Base-by-base conservation (phyloP, 1,140 invertebrate species). In the Pygmarrhopalites habei region DNA sequence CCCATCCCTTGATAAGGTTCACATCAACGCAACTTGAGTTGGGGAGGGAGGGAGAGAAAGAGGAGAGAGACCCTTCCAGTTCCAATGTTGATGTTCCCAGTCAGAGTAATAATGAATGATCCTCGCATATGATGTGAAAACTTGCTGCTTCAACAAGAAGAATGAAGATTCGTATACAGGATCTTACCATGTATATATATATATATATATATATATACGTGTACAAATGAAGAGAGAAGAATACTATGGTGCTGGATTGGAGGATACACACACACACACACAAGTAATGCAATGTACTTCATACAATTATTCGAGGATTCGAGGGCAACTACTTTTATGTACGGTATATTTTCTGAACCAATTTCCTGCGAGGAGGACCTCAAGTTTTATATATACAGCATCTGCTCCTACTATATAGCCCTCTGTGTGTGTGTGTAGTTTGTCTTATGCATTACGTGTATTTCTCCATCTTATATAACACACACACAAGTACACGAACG, bases 311-410 rank as follows among this genome's bases (percentile, higher is more conserved):
- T n/a, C 39, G 39, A 41, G 39, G 12, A n/a, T n/a, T 61, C 47
- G 59, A 61, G 59, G 59, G 59, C 59, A 61, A 61, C 59, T 53
- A 53, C 59, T 61, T 61, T 53, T 52, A 49, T 47, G 46, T 35
- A 51, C 58, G 47, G 58, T 60, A 60, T 41, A 41, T 60, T 60
- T 35, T 35, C 15, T 60, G 47, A 46, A 35, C 58, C 58, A 60
- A 60, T 60, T 60, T 60, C 46, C 46, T 49, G 46, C 46, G 46
- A 17, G 46, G 47, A 60, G 44, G 44, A 44, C 58, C 49, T 60
- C 58, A 49, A 46, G 49, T 60, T 30, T 44, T 5, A 19, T 58
- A 32, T 26, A 7, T 21, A 41, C 19, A 23, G 35, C 41, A 25
- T 4, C 35, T 41, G 4, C 30, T 2, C 2, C 28, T 21, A 21